Conservation (phyloP, 1,140 invertebrate species). For the Andricus grossulariae region DNA sequence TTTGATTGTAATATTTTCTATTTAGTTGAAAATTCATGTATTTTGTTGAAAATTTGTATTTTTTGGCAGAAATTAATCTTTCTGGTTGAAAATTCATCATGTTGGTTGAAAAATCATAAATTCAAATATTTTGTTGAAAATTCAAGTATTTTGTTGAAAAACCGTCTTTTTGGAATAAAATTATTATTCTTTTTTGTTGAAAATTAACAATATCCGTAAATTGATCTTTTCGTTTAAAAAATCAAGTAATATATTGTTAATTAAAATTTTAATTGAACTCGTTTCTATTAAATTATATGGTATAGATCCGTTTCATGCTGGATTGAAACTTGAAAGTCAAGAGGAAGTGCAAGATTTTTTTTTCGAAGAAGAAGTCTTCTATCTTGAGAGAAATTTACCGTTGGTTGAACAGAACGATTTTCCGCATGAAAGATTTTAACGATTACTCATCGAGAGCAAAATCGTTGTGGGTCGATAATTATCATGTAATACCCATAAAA, state of each 20-base stretch:
- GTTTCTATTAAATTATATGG: background rate
- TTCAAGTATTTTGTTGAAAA: no score
- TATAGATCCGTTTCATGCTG: background rate
- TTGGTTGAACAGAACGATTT: constrained; percentile 51
- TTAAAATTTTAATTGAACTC: constrained; percentile 28
- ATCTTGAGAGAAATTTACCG: constrained; percentile 53
- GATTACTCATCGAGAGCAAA: background rate
- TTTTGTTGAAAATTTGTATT: no score
- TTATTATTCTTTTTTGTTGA: no score
- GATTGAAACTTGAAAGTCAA: constrained; percentile 41
- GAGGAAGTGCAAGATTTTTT: constrained; percentile 32
- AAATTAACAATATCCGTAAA: no score
- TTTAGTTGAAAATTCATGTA: no score
- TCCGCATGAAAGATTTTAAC: constrained; percentile 42
- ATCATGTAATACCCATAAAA: constrained; percentile 39
- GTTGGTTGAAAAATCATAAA: no score
- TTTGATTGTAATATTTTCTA: no score
- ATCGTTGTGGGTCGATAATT: constrained; percentile 31
- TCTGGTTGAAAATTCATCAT: no score
- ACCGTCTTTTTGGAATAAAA: no score
- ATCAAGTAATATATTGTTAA: background rate
- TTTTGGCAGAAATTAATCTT: no score
- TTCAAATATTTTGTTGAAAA: no score
- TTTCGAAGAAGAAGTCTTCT: constrained; percentile 38
- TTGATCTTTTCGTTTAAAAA: no score